A percentile compares a stretch with the other conserved stretches of the same genome.
Conservation (phyloP, 1,140 invertebrate genomes). For the Caenorhabditis tropicalis region DNA sequence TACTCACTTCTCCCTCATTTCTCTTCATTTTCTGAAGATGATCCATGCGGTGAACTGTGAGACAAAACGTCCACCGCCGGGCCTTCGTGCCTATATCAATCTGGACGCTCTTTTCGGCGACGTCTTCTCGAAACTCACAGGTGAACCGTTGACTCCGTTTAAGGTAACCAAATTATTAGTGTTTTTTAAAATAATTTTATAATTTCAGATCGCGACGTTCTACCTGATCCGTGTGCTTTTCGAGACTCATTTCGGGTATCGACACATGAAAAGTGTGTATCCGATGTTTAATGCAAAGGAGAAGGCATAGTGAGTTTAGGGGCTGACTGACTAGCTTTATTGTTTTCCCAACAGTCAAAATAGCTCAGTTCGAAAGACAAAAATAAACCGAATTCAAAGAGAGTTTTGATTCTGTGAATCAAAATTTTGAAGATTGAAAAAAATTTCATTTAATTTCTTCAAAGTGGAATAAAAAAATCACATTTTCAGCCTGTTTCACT, state of each 20-base stretch:
- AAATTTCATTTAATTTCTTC: not conserved
- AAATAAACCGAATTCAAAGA: too few relatives aligned
- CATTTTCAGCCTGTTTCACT: not conserved
- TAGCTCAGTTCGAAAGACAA: too few relatives aligned
- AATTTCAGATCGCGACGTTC: not conserved
- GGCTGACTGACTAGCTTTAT: too few relatives aligned
- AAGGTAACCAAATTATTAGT: not conserved
- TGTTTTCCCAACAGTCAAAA: too few relatives aligned
- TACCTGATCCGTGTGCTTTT: not conserved
- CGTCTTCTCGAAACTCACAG: not conserved
- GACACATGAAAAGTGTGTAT: not conserved
- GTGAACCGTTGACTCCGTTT: not conserved
- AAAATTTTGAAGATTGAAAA: not conserved
- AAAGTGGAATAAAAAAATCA: not conserved
- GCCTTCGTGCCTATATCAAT: not conserved
- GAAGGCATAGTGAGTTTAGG: not conserved
- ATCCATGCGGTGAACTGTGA: too few relatives aligned
- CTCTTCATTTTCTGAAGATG: too few relatives aligned
- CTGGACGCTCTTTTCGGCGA: not conserved
- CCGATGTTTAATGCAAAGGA: not conserved
- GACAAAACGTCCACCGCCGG: too few relatives aligned
- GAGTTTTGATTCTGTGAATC: too few relatives aligned
- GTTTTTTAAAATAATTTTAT: not conserved
- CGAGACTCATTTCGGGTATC: not conserved
- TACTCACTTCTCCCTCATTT: too few relatives aligned